phyloP scores from a whole-genome alignment of 1,140 invertebrate species.

The Trachelipus rathkii region DNA sequence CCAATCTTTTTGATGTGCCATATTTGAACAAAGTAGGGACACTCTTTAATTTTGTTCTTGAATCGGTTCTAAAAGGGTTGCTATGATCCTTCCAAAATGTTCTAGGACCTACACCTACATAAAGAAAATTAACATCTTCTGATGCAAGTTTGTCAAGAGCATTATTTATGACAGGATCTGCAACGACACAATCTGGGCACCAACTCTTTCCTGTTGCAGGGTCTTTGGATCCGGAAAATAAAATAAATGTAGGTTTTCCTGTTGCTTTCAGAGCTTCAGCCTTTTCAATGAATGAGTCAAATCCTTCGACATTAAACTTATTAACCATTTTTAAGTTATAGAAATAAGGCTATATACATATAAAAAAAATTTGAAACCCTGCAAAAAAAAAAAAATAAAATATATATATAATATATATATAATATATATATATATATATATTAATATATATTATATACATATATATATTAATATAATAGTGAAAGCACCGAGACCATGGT shows the following conservation, averaged over 20 bases:
- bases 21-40: conserved; percentile 51
- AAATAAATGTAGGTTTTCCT: conserved; percentile 49
- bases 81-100: conserved; percentile 49
- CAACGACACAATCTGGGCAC: conserved; percentile 55
- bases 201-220: conserved; percentile 50
- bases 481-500: too few species aligned
- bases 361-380: too few species aligned
- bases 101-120: conserved; percentile 51
- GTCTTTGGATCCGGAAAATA: conserved; percentile 51
- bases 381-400: too few species aligned
- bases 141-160: conserved; percentile 47
- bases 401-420: too few species aligned
- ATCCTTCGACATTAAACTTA: conserved; percentile 44
- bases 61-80: conserved; percentile 50
- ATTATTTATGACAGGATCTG: conserved; percentile 51
- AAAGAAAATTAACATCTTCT: conserved; percentile 49
- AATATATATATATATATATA: too few species aligned
- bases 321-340: conserved; percentile 43
- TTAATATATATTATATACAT: too few species aligned
- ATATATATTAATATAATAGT: too few species aligned
- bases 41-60: conserved; percentile 48
- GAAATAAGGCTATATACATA: too few species aligned
- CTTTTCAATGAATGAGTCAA: conserved; percentile 43
- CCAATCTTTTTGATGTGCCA: conserved; percentile 48
- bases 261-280: conserved; percentile 31